phyloP scores from a whole-genome alignment of 2,888 invertebrate species.

The Eristalis pertinax region DNA sequence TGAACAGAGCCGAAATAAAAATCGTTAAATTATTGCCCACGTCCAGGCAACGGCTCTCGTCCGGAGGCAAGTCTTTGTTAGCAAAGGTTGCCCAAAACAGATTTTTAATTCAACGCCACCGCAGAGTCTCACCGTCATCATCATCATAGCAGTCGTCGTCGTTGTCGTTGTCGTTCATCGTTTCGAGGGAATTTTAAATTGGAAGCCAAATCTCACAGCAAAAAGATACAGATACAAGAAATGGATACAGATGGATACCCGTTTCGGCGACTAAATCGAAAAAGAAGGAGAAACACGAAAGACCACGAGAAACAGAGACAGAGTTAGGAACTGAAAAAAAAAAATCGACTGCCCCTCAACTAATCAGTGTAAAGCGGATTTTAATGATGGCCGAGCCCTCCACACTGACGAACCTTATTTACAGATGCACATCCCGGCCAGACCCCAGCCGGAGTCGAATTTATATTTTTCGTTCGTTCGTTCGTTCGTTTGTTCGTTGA shows the following conservation, averaged over 20 bases:
- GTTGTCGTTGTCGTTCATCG: constrained; percentile 6
- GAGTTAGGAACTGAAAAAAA: no score
- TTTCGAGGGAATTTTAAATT: constrained; percentile 69
- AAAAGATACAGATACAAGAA: no score
- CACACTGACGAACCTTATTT: constrained; percentile 63
- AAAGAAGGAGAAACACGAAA: constrained; percentile 41
- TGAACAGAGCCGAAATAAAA: constrained; percentile 65
- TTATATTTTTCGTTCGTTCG: constrained; percentile 3
- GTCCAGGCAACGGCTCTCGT: not conserved
- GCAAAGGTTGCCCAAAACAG: constrained; percentile 41
- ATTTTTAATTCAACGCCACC: constrained; percentile 69
- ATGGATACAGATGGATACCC: constrained; percentile 21
- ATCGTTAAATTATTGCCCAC: constrained; percentile 69
- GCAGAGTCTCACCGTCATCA: constrained; percentile 29
- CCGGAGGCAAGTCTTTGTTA: constrained; percentile 45
- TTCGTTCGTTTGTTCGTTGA: constrained; percentile 36
- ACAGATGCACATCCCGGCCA: constrained; percentile 49
- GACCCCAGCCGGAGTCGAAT: constrained; percentile 10
- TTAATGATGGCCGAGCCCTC: constrained; percentile 72
- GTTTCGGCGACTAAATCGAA: not conserved
- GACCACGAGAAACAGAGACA: constrained; percentile 23
- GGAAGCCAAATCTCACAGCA: constrained; percentile 59
- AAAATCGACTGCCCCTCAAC: constrained; percentile 58
- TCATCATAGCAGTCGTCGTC: constrained; percentile 33
- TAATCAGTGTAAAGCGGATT: constrained; percentile 71